These are phyloP conservation scores for Dyspetes luteomarginatus DNA, from an alignment of 2,888 invertebrate species.

Conservation along the genomic window DNA sequence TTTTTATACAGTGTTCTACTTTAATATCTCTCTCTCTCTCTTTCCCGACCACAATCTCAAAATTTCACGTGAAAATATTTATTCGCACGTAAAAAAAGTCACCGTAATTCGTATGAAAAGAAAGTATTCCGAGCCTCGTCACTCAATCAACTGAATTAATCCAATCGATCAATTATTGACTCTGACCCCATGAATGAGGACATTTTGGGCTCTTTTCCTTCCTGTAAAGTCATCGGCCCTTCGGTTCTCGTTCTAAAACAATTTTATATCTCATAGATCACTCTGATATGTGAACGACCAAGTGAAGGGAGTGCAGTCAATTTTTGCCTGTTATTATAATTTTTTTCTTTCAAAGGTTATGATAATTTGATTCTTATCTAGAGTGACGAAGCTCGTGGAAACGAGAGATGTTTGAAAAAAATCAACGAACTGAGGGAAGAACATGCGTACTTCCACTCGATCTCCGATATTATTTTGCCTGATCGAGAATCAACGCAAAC, in stretches of 20 bases:
- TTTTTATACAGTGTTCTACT: conserved; percentile 31
- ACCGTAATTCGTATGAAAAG: neutral
- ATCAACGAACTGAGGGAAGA: neutral
- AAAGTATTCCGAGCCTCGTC: conserved; percentile 33
- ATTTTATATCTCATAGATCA: conserved; percentile 77
- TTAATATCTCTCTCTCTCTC: conserved; percentile 25
- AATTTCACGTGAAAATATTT: conserved; percentile 48
- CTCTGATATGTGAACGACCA: conserved; percentile 78
- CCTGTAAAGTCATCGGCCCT: conserved; percentile 25
- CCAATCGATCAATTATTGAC: conserved; percentile 18
- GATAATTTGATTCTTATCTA: neutral
- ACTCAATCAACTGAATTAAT: conserved; percentile 15
- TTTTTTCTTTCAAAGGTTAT: neutral
- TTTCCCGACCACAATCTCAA: conserved; percentile 32
- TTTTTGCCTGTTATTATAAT: neutral
- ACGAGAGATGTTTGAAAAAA: neutral
- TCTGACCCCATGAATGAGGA: conserved; percentile 48
- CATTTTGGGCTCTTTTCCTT: conserved; percentile 21
- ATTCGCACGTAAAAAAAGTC: neutral
- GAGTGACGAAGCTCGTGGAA: neutral
- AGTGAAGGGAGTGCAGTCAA: conserved; percentile 45
- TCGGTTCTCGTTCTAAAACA: conserved; percentile 54
- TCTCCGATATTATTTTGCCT: neutral
- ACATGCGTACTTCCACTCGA: neutral
- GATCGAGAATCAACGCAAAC: conserved; percentile 25